Conservation (phyloP, 2,113 vertebrate species). For the Pontoporia blainvillei region DNA sequence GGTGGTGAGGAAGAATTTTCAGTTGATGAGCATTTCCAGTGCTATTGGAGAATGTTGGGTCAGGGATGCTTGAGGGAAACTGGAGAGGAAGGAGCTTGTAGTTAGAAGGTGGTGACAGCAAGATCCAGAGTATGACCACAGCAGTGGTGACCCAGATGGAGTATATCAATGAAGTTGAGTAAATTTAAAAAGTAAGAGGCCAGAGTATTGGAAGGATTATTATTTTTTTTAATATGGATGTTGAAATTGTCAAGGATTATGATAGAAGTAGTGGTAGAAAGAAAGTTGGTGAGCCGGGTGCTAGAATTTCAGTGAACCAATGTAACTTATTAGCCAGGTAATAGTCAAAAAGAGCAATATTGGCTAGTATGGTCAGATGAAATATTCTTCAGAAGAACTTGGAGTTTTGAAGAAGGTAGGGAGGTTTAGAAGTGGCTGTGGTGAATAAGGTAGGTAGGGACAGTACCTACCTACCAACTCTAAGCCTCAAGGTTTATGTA, state of each 20-base stretch:
- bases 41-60: not conserved
- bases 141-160: not conserved
- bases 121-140: not conserved
- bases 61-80: not conserved
- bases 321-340: not conserved
- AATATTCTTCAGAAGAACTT: not conserved
- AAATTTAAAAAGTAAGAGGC: not conserved
- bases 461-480: not conserved
- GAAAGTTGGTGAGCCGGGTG: not conserved
- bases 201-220: not conserved
- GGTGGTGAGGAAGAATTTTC: not conserved
- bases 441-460: not conserved
- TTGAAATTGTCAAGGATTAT: not conserved
- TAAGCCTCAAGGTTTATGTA: not conserved
- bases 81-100: not conserved
- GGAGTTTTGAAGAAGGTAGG: not conserved
- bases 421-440: not conserved
- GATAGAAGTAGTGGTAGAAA: not conserved
- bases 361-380: not conserved
- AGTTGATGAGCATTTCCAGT: not conserved
- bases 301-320: not conserved
- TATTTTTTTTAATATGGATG: not conserved
- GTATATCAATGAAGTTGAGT: not conserved
- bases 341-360: not conserved
- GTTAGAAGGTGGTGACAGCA: not conserved